Conservation (phyloP, 2,113 vertebrate species). For the Anhinga rufa region DNA sequence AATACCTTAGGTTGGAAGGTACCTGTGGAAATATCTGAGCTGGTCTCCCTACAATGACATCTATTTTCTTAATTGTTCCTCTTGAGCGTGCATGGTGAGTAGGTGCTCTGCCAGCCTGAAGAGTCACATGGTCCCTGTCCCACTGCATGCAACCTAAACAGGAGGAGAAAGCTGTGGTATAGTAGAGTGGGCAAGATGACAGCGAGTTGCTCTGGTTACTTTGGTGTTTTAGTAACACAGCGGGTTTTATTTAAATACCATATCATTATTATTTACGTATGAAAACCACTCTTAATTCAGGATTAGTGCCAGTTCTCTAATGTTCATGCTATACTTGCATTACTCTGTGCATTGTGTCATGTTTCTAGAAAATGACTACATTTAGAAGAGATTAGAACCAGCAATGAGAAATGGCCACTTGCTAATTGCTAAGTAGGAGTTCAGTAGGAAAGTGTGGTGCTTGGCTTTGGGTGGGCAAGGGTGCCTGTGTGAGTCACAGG, state of each 20-base stretch:
- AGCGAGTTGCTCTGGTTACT: background rate
- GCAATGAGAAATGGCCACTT: background rate
- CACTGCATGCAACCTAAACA: background rate
- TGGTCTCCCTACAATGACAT: background rate
- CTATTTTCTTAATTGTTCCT: background rate
- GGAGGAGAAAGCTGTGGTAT: background rate
- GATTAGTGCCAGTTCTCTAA: slow-evolving; percentile 2
- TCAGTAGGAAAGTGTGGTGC: background rate
- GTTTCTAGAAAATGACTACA: background rate
- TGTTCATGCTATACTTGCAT: background rate
- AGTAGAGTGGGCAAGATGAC: background rate
- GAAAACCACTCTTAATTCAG: slow-evolving; percentile 4
- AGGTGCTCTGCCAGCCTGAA: background rate
- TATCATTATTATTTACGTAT: slow-evolving; percentile 13
- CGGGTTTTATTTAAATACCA: background rate
- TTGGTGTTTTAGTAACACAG: background rate
- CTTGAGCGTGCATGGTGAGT: background rate
- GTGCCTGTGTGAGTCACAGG: background rate
- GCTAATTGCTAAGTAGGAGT: background rate
- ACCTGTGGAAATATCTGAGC: background rate
- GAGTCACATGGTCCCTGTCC: background rate
- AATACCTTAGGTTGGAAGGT: background rate
- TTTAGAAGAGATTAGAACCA: background rate
- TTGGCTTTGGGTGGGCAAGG: background rate
- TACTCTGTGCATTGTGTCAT: background rate